phyloP scores from a whole-genome alignment of 1,140 invertebrate species.

The Heliothis virescens region DNA sequence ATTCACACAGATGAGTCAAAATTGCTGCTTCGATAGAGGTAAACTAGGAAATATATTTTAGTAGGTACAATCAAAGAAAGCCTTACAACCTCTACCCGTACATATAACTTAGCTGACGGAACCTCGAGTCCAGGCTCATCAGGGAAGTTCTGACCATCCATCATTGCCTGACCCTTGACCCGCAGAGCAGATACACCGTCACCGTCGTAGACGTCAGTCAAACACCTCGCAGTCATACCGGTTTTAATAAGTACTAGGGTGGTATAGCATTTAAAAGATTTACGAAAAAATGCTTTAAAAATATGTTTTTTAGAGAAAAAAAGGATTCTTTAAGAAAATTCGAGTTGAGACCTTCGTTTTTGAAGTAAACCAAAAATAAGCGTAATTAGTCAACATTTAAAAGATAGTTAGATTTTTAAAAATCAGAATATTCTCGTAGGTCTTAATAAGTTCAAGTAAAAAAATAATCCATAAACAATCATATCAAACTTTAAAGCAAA shows the following conservation, averaged over 20 bases:
- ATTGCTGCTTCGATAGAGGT: background rate
- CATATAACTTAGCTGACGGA: background rate
- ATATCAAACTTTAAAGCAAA: background rate
- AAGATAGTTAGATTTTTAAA: too few species aligned
- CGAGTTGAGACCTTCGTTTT: too few species aligned
- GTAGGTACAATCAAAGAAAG: background rate
- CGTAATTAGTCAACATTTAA: too few species aligned
- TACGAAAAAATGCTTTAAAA: background rate
- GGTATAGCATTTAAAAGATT: background rate
- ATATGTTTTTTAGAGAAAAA: background rate
- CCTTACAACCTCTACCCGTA: background rate
- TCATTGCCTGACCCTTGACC: slow-evolving; percentile 3
- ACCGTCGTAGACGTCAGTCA: slow-evolving; percentile 12
- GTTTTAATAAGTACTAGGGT: background rate
- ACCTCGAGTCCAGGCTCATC: background rate
- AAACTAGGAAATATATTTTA: background rate
- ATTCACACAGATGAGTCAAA: background rate
- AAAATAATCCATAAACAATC: too few species aligned
- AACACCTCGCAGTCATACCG: background rate
- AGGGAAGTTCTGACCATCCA: slow-evolving; percentile 9
- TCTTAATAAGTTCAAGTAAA: too few species aligned
- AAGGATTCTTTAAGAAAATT: too few species aligned
- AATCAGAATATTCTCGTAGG: too few species aligned
- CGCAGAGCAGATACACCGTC: background rate
- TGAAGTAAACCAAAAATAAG: too few species aligned